A percentile compares a stretch with the other conserved stretches of the same genome.
Conservation (phyloP, 2,113 vertebrate genomes). For the cattle (Bos taurus) region ARS-UCD2.0 NC_082638.1:3870501-3871000, state of each 20-base stretch:
- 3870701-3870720: not conserved
- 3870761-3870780: not conserved
- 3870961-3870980: not conserved
- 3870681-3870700: not conserved
- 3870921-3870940: not conserved
- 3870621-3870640: not conserved
- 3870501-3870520: not conserved
- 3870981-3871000: not conserved
- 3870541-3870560: not conserved
- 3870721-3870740: rapidly evolving
- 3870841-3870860: not conserved
- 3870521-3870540: not conserved
- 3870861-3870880: not conserved
- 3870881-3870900: not conserved
- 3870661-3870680: not conserved
- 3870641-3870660: not conserved
- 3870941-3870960: not conserved
- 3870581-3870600: not conserved
- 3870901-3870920: not conserved
- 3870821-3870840: not conserved
- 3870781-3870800: not conserved
- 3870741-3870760: not conserved
- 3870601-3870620: not conserved
- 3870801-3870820: not conserved
- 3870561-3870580: not conserved